Conservation (phyloP, 2,888 invertebrate genomes). For the Crossocerus cetratus region DNA sequence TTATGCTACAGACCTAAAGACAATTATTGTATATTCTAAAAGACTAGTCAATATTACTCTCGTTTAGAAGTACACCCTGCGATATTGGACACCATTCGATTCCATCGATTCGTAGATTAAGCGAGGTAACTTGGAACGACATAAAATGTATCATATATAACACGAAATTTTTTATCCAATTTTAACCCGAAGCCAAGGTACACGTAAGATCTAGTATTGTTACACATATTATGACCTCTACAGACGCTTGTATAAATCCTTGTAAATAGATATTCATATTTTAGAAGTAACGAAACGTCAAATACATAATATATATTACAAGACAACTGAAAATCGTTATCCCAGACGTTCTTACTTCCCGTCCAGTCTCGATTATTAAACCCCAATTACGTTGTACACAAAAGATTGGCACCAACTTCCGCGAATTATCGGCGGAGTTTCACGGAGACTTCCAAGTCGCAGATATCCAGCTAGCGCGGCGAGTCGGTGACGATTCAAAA, state of each 20-base stretch:
- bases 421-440: too few relatives aligned
- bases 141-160: not conserved
- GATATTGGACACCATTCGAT: conserved; percentile 18
- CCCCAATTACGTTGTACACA: too few relatives aligned
- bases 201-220: conserved; percentile 1
- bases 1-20: conserved; percentile 35
- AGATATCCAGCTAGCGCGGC: too few relatives aligned
- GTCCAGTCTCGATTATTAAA: not conserved
- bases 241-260: conserved; percentile 64
- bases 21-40: conserved; percentile 51
- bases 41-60: conserved; percentile 54
- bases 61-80: conserved; percentile 16
- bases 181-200: not conserved
- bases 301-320: conserved; percentile 52
- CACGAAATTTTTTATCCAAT: not conserved
- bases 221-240: conserved; percentile 41
- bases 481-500: not conserved
- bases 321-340: conserved; percentile 10
- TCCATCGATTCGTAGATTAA: not conserved
- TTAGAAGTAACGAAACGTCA: conserved; percentile 55
- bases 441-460: too few relatives aligned
- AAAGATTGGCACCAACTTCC: too few relatives aligned
- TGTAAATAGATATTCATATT: conserved; percentile 67
- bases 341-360: not conserved
- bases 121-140: too few relatives aligned